Base-by-base conservation (phyloP, 2,888 invertebrate species). In the Hermaeophaga mercurialis region DNA sequence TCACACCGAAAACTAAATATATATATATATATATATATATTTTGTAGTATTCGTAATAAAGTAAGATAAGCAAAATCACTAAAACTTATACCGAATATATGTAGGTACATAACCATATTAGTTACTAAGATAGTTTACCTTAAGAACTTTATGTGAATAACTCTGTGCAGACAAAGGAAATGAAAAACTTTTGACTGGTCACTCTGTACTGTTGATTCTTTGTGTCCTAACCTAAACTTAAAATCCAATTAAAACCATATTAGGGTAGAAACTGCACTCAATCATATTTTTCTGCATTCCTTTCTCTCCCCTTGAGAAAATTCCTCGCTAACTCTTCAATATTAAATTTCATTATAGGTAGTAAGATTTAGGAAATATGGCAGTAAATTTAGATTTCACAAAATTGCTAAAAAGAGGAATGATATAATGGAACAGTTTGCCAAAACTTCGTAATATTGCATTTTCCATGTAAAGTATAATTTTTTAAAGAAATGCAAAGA, bases 381-480 rank as follows among this genome's bases (percentile, higher is more conserved):
- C 70, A 69, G 67, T 73, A 73, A 73, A 74, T 73, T 73, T 72
- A 72, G 72, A 74, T 73, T 72, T 73, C 70, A 73, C 72, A 70
- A 71, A 71, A 70, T 69, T 67, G 68, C 70, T 67, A 66, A 66
- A 66, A 65, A 69, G 36, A 68, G 43, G 38, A 48, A 48, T 26
- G 41, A 55, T 44, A 41, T 59, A 54, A 59, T 50, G 47, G 56
- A 45, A 67, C 62, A 65, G 65, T 69, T 71, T 71, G 73, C 73
- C 74, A 73, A 71, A 71, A 70, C 68, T 64, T 66, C 70, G 69
- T 72, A 74, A 75, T 75, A 75, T 75, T 73, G 70, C 75, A 75
- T 75, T 75, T 74, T 73, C 72, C 68, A 67, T 70, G 74, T 75
- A 73, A 70, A 67, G 73, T 73, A 74, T 73, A 74, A 75, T 74